Conservation (phyloP, 2,888 invertebrate species). For the Pteria penguin region DNA sequence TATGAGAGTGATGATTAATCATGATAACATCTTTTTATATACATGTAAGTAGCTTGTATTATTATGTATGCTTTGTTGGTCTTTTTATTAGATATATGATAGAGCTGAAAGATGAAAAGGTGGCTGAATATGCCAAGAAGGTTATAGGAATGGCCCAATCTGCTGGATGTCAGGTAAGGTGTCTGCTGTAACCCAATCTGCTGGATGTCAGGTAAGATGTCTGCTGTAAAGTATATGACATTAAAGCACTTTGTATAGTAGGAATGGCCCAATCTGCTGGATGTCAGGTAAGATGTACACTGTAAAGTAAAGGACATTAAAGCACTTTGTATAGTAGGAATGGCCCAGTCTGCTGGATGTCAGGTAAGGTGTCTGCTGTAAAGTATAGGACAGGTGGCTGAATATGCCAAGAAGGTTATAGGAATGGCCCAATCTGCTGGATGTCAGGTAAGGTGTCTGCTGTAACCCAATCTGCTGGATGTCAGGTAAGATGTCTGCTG, state of each 20-base stretch:
- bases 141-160: slow-evolving; percentile 64
- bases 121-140: slow-evolving; percentile 69
- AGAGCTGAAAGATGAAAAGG: slow-evolving; percentile 72
- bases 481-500: slow-evolving; percentile 64
- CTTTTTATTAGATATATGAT: slow-evolving; percentile 77
- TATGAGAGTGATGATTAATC: too few species aligned
- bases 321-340: too few species aligned
- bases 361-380: too few species aligned
- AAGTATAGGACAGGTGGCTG: slow-evolving; percentile 67
- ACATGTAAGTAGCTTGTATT: background rate
- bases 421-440: slow-evolving; percentile 68
- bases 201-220: background rate
- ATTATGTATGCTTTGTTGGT: slow-evolving; percentile 21
- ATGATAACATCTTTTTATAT: background rate
- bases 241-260: too few species aligned
- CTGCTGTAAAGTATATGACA: too few species aligned
- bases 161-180: slow-evolving; percentile 67
- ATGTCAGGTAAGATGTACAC: too few species aligned
- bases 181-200: background rate
- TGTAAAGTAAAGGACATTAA: too few species aligned
- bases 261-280: too few species aligned
- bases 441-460: slow-evolving; percentile 65
- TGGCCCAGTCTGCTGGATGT: too few species aligned
- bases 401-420: slow-evolving; percentile 70
- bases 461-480: slow-evolving; percentile 69